These are phyloP conservation scores for Ophioninae sp. DNA, from an alignment of 2,888 invertebrate genomes.

Conservation along the genomic window DNA sequence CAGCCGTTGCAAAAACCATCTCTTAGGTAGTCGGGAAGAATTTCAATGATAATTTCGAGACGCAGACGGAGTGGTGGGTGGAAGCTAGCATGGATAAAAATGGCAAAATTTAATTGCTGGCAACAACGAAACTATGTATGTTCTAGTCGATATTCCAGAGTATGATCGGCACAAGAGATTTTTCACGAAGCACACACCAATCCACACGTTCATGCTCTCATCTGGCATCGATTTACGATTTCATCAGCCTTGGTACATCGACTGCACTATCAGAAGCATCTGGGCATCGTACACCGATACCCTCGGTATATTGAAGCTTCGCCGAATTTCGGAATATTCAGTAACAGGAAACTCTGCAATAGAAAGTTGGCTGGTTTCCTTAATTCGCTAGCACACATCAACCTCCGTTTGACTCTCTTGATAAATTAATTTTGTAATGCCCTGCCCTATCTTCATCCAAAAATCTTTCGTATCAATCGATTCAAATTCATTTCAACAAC, in stretches of 20 bases:
- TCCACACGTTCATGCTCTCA: conserved; percentile 67
- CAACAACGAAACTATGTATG: neutral
- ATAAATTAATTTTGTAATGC: neutral
- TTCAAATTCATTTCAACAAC: neutral
- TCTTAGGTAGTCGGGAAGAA: too few species aligned
- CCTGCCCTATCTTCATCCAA: neutral
- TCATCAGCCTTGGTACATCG: conserved; percentile 66
- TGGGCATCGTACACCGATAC: conserved; percentile 65
- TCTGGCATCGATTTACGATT: conserved; percentile 64
- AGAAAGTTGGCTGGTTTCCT: neutral
- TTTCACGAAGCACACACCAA: conserved; percentile 62
- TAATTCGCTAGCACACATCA: neutral
- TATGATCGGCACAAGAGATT: conserved; percentile 67
- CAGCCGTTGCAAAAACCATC: too few species aligned
- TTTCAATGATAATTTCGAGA: neutral
- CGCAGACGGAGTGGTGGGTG: neutral
- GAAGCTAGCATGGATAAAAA: neutral
- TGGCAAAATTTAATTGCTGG: neutral
- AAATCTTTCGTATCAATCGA: neutral
- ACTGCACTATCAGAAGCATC: conserved; percentile 68
- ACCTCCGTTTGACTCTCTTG: neutral
- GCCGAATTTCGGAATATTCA: neutral
- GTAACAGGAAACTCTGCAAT: neutral
- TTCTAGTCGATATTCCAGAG: conserved; percentile 67
- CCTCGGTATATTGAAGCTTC: conserved; percentile 61